These are phyloP conservation scores for Caenorhabditis sinica DNA, from an alignment of 2,888 invertebrate genomes.

Conservation along the genomic window DNA sequence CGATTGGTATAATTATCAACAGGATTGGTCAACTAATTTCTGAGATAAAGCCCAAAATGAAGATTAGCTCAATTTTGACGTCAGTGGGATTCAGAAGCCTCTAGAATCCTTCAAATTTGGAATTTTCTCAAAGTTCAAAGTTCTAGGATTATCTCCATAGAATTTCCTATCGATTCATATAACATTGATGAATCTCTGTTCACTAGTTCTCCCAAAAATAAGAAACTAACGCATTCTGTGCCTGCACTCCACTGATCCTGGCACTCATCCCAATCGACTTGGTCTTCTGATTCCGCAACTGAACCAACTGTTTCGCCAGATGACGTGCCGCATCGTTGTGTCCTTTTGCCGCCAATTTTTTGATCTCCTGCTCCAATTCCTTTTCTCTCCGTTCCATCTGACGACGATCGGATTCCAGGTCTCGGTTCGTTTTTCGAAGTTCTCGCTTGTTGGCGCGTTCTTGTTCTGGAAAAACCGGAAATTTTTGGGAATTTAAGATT, in stretches of 20 bases:
- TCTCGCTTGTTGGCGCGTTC: conserved; percentile 91
- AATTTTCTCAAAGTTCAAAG: too few relatives aligned
- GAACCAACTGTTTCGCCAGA: conserved; percentile 93
- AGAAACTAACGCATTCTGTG: conserved; percentile 50
- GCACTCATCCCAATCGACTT: conserved; percentile 91
- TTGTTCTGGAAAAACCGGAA: conserved; percentile 87
- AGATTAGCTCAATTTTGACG: too few relatives aligned
- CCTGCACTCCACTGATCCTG: conserved; percentile 89
- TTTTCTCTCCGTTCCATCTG: conserved; percentile 93
- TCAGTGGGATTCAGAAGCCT: too few relatives aligned
- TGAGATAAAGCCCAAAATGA: too few relatives aligned
- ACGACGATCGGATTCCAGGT: conserved; percentile 90
- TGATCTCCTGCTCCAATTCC: conserved; percentile 92
- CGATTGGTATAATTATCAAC: background rate
- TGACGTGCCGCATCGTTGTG: conserved; percentile 88
- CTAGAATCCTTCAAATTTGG: too few relatives aligned
- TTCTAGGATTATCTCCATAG: too few relatives aligned
- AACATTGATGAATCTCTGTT: too few relatives aligned
- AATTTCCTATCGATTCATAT: too few relatives aligned
- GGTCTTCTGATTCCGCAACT: conserved; percentile 92
- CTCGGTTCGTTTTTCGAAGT: conserved; percentile 90
- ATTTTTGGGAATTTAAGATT: background rate
- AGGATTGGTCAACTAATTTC: background rate
- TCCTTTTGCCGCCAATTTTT: conserved; percentile 92
- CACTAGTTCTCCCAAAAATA: conserved; percentile 7